These are phyloP conservation scores for Lamprologus ornatipinnis DNA, from an alignment of 2,113 vertebrate genomes.

Conservation along the genomic window DNA sequence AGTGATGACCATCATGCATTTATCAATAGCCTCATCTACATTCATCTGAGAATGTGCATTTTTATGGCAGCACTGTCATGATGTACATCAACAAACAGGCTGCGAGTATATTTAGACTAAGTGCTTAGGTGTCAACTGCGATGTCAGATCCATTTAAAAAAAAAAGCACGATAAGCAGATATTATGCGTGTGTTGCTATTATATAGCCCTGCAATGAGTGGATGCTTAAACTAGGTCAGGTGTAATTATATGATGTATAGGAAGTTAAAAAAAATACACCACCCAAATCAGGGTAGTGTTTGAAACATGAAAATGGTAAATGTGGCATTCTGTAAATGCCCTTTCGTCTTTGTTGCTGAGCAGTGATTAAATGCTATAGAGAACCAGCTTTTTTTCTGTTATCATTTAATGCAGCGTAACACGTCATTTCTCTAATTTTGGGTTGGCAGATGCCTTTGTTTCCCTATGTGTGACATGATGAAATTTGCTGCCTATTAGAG, in stretches of 20 bases:
- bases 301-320: not conserved
- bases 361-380: not conserved
- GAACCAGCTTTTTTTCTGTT: not conserved
- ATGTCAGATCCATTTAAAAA: conserved; percentile 41
- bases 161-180: conserved; percentile 53
- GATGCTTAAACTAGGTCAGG: conserved; percentile 40
- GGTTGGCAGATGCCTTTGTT: conserved; percentile 44
- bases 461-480: conserved; percentile 48
- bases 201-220: not conserved
- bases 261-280: not conserved
- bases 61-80: conserved; percentile 46
- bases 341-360: not conserved
- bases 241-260: conserved; percentile 10
- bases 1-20: conserved; percentile 50
- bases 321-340: not conserved
- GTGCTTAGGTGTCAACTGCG: conserved; percentile 48
- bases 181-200: conserved; percentile 20
- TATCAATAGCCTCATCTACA: conserved; percentile 45
- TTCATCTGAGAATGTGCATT: conserved; percentile 40
- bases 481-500: conserved; percentile 60
- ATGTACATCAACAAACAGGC: conserved; percentile 33
- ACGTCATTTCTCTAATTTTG: conserved; percentile 22
- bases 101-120: conserved; percentile 38
- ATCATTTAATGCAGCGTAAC: not conserved
- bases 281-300: not conserved